Conservation (phyloP, 2,888 invertebrate genomes). For the Branchellion lobata region DNA sequence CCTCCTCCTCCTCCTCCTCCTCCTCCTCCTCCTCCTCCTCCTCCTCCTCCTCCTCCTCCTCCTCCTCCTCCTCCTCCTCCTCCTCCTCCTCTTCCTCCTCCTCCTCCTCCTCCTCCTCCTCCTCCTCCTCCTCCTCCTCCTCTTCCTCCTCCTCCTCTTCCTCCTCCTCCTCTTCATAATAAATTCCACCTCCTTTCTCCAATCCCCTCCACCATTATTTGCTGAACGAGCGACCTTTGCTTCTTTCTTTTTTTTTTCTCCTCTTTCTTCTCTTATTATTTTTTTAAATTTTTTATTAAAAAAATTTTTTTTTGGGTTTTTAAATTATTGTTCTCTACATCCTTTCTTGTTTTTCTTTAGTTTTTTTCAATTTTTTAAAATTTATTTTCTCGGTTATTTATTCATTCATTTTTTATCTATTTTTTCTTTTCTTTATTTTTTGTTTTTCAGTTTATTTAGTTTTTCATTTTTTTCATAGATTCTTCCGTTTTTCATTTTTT, state of each 20-base stretch:
- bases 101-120: conserved; percentile 17
- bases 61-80: conserved; percentile 16
- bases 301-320: too few species aligned
- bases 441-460: too few species aligned
- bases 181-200: neutral
- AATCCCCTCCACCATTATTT: neutral
- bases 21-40: conserved; percentile 40
- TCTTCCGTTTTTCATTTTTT: too few species aligned
- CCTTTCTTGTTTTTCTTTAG: too few species aligned
- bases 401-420: too few species aligned
- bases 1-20: conserved; percentile 21
- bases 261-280: too few species aligned
- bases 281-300: too few species aligned
- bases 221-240: neutral
- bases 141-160: conserved; percentile 6
- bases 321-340: too few species aligned
- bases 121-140: conserved; percentile 15
- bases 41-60: conserved; percentile 12
- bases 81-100: conserved; percentile 16
- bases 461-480: too few species aligned
- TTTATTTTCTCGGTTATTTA: too few species aligned
- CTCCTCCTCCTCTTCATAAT: neutral
- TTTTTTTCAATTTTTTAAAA: too few species aligned
- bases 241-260: neutral
- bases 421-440: too few species aligned